Evolutionary conservation across 2,113 vertebrate species (phyloP).

Genomic region (Notothenia coriiceps): DNA sequence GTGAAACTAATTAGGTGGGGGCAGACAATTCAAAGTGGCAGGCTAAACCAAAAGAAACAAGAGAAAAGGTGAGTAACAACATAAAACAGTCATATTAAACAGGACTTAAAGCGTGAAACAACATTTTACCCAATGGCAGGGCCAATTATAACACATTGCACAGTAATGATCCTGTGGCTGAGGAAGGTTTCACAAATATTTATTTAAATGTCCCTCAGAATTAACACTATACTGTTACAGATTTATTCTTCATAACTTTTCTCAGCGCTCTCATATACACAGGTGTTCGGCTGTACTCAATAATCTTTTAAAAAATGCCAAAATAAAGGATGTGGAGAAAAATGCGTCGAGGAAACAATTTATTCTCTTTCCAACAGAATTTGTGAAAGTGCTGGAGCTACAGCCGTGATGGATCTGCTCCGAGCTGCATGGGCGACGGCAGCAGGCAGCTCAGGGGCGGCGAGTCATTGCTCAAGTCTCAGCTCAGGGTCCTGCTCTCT

Average conservation of each 20-base stretch:
- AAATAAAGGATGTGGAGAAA: conserved; percentile 58
- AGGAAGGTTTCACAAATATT: conserved; percentile 2
- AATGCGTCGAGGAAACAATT: conserved; percentile 63
- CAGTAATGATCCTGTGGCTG: background rate
- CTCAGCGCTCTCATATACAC: background rate
- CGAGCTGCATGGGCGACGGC: conserved; percentile 49
- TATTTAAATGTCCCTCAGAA: background rate
- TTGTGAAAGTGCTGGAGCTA: conserved; percentile 73
- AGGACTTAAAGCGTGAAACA: too few species aligned
- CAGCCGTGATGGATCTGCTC: conserved; percentile 74
- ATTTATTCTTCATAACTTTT: conserved; percentile 13
- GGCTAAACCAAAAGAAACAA: too few species aligned
- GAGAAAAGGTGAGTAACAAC: too few species aligned
- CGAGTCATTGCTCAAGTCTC: conserved; percentile 68
- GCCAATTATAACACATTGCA: background rate
- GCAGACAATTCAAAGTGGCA: too few species aligned
- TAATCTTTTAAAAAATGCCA: conserved; percentile 24
- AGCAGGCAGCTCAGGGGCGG: conserved; percentile 56
- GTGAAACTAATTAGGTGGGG: too few species aligned
- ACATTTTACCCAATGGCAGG: too few species aligned
- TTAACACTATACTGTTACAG: background rate
- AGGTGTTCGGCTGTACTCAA: conserved; percentile 25
- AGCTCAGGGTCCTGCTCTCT: conserved; percentile 57
- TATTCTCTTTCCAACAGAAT: conserved; percentile 67
- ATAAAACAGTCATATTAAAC: too few species aligned